Percentiles rank a stretch among this genome's conserved stretches.
Evolutionary conservation across 37 sponge, comb jelly and placozoan genomes (phyloP).

Genomic region (Beroe ovata): DNA sequence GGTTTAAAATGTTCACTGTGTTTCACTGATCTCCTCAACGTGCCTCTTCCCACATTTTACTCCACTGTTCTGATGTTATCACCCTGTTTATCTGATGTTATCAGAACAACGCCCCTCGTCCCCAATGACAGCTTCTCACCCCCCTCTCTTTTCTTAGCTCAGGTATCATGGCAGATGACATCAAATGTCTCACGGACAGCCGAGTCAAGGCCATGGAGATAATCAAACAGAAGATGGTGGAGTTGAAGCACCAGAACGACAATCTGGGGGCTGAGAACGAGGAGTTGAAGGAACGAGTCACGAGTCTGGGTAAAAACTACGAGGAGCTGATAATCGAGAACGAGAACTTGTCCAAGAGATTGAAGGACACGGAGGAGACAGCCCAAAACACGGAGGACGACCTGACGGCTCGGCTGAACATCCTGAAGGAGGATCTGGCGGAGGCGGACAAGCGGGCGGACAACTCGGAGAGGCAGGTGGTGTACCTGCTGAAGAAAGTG

Average conservation of each 20-base stretch:
- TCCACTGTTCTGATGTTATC: too few species aligned
- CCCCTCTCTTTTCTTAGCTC: too few species aligned
- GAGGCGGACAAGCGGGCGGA: slow-evolving; percentile 34
- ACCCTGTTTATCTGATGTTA: too few species aligned
- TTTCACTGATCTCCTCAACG: not conserved
- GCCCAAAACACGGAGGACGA: slow-evolving; percentile 42
- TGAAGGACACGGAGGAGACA: slow-evolving; percentile 6
- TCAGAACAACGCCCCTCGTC: too few species aligned
- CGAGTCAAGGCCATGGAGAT: slow-evolving; percentile 44
- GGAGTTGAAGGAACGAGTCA: not conserved
- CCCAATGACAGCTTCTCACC: too few species aligned
- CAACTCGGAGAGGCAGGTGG: slow-evolving; percentile 36
- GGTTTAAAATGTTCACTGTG: not conserved
- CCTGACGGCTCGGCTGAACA: slow-evolving; percentile 25
- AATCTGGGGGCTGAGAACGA: slow-evolving; percentile 7
- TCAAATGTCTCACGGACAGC: slow-evolving; percentile 33
- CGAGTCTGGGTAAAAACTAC: slow-evolving; percentile 10
- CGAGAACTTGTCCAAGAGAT: slow-evolving; percentile 3
- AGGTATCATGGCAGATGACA: slow-evolving; percentile 14
- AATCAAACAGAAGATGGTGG: slow-evolving; percentile 41
- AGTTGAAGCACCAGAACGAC: slow-evolving; percentile 30
- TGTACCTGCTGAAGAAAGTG: slow-evolving; percentile 32
- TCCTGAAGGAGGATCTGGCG: slow-evolving; percentile 33
- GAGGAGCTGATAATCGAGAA: slow-evolving; percentile 50
- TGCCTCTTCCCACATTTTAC: too few species aligned